phyloP scores from a whole-genome alignment of 2,888 invertebrate genomes.

The Tinea pellionella region DNA sequence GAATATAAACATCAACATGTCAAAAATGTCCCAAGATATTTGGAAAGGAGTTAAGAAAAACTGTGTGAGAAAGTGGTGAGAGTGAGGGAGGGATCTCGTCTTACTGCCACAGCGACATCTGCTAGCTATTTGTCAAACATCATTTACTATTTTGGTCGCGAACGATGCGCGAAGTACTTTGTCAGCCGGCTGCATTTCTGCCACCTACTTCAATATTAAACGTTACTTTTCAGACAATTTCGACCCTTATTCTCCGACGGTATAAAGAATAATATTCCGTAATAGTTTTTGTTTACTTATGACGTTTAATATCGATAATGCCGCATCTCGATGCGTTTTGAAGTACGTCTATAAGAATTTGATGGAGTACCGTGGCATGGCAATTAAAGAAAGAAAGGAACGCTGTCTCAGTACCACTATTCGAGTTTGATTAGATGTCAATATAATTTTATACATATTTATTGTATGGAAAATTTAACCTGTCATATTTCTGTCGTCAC shows the following conservation, averaged over 20 bases:
- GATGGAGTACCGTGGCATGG: conserved; percentile 65
- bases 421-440: not conserved
- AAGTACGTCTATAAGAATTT: conserved; percentile 30
- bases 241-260: not conserved
- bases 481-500: too few species aligned
- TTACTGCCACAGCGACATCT: conserved; percentile 39
- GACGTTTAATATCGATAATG: conserved; percentile 48
- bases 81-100: not conserved
- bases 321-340: conserved; percentile 26
- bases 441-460: too few species aligned
- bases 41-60: conserved; percentile 4
- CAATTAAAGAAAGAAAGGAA: conserved; percentile 46
- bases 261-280: not conserved
- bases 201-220: conserved; percentile 5
- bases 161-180: conserved; percentile 27
- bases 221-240: not conserved
- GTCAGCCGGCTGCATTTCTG: conserved; percentile 29
- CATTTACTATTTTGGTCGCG: conserved; percentile 55
- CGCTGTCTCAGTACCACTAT: not conserved
- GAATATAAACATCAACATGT: too few species aligned
- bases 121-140: conserved; percentile 63
- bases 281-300: conserved; percentile 29
- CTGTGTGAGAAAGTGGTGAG: not conserved
- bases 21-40: not conserved
- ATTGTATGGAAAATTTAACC: too few species aligned